Evolutionary conservation across 2,113 vertebrate genomes (phyloP).

Genomic region (Eurypyga helias): DNA sequence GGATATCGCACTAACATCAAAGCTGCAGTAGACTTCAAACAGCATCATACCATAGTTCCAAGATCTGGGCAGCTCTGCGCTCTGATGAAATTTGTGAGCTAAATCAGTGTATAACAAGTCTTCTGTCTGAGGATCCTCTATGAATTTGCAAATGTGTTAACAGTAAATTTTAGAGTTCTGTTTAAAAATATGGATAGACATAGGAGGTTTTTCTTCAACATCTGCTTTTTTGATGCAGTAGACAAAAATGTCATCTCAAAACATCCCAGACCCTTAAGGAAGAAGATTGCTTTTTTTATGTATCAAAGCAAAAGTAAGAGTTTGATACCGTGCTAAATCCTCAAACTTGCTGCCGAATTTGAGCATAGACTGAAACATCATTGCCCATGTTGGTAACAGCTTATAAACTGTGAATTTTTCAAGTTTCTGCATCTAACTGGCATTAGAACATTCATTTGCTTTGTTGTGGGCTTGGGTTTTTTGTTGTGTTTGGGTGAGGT

Average conservation of each 20-base stretch:
- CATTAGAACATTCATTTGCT: neutral
- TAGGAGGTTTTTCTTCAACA: accelerated
- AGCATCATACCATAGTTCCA: neutral
- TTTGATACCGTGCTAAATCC: neutral
- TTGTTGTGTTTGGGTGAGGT: neutral
- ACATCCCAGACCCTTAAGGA: neutral
- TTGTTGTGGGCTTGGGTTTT: neutral
- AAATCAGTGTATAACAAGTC: neutral
- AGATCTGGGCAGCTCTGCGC: neutral
- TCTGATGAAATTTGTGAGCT: neutral
- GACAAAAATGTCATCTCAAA: neutral
- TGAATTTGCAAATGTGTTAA: neutral
- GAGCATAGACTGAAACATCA: neutral
- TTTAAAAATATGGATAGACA: neutral
- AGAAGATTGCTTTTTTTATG: neutral
- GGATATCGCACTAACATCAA: neutral
- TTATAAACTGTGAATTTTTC: neutral
- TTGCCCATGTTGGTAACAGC: accelerated
- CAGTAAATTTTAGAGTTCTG: neutral
- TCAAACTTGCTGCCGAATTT: neutral
- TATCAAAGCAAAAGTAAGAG: neutral
- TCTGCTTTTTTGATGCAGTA: neutral
- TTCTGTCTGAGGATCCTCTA: neutral
- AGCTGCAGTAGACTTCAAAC: neutral
- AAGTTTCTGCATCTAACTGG: neutral